Conservation (phyloP, 2,113 vertebrate genomes). For the Dasyornis broadbenti region DNA sequence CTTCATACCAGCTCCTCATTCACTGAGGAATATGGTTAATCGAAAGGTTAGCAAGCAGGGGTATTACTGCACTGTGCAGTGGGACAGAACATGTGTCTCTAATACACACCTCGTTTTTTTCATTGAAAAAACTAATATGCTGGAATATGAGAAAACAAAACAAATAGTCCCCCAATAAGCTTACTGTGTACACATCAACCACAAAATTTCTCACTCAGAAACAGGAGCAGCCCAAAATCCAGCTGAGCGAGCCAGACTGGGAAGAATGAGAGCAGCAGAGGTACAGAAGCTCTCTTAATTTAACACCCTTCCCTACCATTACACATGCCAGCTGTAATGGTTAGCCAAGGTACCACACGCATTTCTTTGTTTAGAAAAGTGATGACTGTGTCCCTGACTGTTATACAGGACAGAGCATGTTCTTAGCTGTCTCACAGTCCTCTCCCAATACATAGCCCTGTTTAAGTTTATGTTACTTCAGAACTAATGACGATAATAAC, state of each 20-base stretch:
- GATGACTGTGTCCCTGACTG: neutral
- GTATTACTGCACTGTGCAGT: neutral
- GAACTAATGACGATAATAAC: slow-evolving; percentile 42
- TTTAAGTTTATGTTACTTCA: slow-evolving; percentile 27
- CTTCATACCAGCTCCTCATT: neutral
- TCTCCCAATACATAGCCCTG: neutral
- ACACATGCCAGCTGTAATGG: neutral
- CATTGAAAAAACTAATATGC: neutral
- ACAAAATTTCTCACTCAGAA: neutral
- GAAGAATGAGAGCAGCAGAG: neutral
- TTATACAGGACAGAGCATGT: neutral
- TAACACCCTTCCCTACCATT: neutral
- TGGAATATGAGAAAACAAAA: neutral
- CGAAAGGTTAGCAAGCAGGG: neutral
- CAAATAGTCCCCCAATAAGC: neutral
- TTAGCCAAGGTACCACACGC: neutral
- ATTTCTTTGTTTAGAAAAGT: neutral
- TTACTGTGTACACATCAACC: neutral
- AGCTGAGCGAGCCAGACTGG: neutral
- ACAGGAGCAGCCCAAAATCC: neutral
- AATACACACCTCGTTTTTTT: neutral
- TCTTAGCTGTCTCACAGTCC: neutral
- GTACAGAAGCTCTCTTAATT: neutral
- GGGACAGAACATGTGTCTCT: neutral
- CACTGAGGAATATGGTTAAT: neutral